Base-by-base conservation (phyloP, 2,113 vertebrate genomes). In the Spilogale gracilis region DNA sequence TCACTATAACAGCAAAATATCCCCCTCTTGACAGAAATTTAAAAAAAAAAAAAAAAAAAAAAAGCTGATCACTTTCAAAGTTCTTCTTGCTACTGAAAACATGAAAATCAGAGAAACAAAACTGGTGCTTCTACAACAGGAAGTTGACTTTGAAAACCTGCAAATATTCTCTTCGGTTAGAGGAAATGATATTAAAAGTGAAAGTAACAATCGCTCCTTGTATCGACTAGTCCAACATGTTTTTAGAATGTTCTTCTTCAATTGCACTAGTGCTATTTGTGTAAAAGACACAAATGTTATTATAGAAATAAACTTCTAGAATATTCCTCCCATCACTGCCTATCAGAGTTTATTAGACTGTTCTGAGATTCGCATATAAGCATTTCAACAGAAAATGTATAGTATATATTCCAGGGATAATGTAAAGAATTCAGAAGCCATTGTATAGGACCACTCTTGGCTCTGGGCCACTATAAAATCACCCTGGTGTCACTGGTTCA, bases 111-210 rank as follows among this genome's bases (percentile, higher is more conserved):
- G 93, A 86, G 73, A 74, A 90, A 84, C 38, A 73, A 23, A 54
- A 79, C 43, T 27, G 9, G 50, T 13, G 21, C 16, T n/a, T 17
- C 58, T 87, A 32, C 18, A 56, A 85, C 56, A 92, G 52, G 67
- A 97, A 97, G 30, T 30, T 80, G 54, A 79, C 89, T 87, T 83
- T 88, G 52, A 83, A 63, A 45, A 61, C 7, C 69, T 20, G 4
- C 2, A 45, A 8, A 67, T 10, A 3, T 69, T 85, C 11, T 83
- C 50, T 67, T 79, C 18, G 38, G 13, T 81, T 85, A 93, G 78
- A 93, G 89, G 60, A 94, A 95, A 87, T 60, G 27, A 43, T 50
- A 95, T 21, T 90, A 54, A 84, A 93, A 96, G 27, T 56, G 79
- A 84, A 95, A 97, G 89, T 52, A 45, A 54, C 20, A 17, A 38